These are phyloP conservation scores for Balaeniceps rex DNA, from an alignment of 2,113 vertebrate species.

Conservation along the genomic window DNA sequence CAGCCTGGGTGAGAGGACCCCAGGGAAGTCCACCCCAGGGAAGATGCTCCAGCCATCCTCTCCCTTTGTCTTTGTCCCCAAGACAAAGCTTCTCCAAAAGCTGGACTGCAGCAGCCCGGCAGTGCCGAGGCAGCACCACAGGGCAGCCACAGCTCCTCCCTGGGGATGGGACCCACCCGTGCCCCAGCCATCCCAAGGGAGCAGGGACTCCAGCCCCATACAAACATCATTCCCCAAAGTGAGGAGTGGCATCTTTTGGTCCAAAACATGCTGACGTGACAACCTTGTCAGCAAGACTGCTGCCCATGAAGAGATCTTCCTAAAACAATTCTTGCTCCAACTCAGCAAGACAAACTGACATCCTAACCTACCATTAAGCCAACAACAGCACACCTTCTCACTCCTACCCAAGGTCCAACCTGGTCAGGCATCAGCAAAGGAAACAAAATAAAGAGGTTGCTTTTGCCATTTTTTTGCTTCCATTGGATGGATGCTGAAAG, in stretches of 20 bases:
- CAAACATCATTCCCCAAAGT: background rate
- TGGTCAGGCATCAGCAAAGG: background rate
- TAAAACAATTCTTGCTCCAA: background rate
- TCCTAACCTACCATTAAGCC: no score
- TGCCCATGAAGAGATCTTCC: background rate
- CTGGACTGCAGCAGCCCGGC: background rate
- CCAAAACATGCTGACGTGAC: background rate
- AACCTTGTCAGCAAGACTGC: background rate
- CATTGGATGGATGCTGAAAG: background rate
- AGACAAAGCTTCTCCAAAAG: background rate
- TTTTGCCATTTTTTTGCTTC: background rate
- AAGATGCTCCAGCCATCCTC: background rate
- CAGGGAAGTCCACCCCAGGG: no score
- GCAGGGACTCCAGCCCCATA: background rate
- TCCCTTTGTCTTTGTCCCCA: no score
- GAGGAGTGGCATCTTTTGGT: background rate
- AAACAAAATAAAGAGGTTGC: background rate
- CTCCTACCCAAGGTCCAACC: rapidly evolving
- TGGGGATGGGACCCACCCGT: background rate
- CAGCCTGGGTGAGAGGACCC: background rate
- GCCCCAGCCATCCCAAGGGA: background rate
- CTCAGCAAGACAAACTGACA: background rate
- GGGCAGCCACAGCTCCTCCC: background rate
- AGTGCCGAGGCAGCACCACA: background rate
- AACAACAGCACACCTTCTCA: background rate